Evolutionary conservation across 1,140 invertebrate genomes (phyloP), one percentile per base, ranked within the genome.

Genomic region (Chrysomallon squamiferum): DNA sequence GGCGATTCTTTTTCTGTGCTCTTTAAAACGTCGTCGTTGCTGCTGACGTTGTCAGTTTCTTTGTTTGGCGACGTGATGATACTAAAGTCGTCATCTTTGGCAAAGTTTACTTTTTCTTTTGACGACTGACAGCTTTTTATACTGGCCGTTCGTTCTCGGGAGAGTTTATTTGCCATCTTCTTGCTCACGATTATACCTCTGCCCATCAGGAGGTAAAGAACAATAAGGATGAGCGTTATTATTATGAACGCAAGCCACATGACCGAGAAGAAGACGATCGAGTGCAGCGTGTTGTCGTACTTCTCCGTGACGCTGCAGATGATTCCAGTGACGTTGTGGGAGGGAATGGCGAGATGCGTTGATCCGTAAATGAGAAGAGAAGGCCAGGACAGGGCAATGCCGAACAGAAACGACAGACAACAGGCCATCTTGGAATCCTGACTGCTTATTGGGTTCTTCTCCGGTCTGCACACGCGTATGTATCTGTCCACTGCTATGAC

Each of bases 401-500:
- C 68, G 18, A 77, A 30, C 2, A 71, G 27, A 29, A 73, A 59
- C 20, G 71, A 65, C 20, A 74, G 29, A 15, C 63, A 20, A 57
- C 79, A 81, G 18, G 72, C 70, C 0, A 70, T 13, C 57, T 76
- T 76, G 0, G 77, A 69, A 25, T 66, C 47, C 1, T 35, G 61
- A 1, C 65, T 58, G 1, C 72, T 69, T 15, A 81, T 63, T 5
- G 72, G 54, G 25, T 60, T 61, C 4, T 69, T 59, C 20, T 73
- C 59, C 0, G 78, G 80, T 49, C 69, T 57, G 45, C 78, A 77
- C 18, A 82, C 75, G 59, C 75, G 76, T 13, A 74, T 57, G 64
- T 75, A 82, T 15, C 80, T 59, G 57, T 82, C 80, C 30, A 76
- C 60, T 27, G 78, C 75, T 22, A 82, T 80, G 35, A 75, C 56